Percentiles rank a stretch among this genome's conserved stretches.
These are phyloP conservation scores for Pycnomerus fuliginosus DNA, from an alignment of 2,888 invertebrate species.

Conservation along the genomic window DNA sequence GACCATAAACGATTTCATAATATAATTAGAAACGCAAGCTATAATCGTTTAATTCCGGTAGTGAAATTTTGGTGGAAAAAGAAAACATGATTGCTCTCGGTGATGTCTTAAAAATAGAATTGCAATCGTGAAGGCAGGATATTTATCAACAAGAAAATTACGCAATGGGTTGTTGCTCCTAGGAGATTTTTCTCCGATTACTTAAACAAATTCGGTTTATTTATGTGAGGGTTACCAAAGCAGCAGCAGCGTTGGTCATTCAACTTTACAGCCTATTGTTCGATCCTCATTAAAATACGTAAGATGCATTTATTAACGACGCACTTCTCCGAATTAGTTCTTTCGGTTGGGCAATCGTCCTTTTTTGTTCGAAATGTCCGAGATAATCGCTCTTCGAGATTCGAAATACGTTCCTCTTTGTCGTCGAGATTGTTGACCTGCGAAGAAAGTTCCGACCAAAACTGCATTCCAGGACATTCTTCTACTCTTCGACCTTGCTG, in stretches of 20 bases:
- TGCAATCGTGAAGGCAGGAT: slow-evolving; percentile 22
- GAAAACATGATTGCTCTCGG: background rate
- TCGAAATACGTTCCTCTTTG: slow-evolving; percentile 13
- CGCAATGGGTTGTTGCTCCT: slow-evolving; percentile 28
- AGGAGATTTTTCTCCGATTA: slow-evolving; percentile 21
- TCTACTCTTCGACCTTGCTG: slow-evolving; percentile 1
- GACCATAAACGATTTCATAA: slow-evolving; percentile 7
- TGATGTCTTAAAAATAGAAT: slow-evolving; percentile 22
- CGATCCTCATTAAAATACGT: slow-evolving; percentile 23
- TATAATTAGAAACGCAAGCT: slow-evolving; percentile 2
- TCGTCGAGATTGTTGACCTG: slow-evolving; percentile 17
- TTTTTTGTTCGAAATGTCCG: too few relatives aligned
- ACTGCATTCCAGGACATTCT: slow-evolving; percentile 11
- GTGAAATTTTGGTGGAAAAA: background rate
- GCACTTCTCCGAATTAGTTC: slow-evolving; percentile 16
- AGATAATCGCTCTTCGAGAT: slow-evolving; percentile 13
- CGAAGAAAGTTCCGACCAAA: slow-evolving; percentile 17
- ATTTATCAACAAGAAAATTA: slow-evolving; percentile 25
- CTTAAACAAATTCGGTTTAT: slow-evolving; percentile 25
- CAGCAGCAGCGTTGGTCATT: slow-evolving; percentile 18
- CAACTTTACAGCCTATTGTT: slow-evolving; percentile 23
- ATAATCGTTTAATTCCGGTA: slow-evolving; percentile 4
- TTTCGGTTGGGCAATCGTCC: slow-evolving; percentile 2
- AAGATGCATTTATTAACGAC: slow-evolving; percentile 24
- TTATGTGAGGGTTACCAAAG: slow-evolving; percentile 18